Conservation (phyloP, 2,888 invertebrate species). For the Gastracanthus pulcherrimus region DNA sequence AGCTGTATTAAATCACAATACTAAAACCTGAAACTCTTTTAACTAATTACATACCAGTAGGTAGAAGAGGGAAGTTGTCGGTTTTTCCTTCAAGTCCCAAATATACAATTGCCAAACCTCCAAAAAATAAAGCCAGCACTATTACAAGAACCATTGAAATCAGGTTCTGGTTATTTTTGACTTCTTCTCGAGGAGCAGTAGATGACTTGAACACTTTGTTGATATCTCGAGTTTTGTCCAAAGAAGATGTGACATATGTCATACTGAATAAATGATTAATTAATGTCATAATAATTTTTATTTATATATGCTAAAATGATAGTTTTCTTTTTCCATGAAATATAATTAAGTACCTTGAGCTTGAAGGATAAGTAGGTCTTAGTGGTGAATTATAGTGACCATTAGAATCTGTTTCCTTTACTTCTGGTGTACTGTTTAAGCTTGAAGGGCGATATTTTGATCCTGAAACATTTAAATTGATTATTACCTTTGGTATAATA, state of each 20-base stretch:
- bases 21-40: conserved; percentile 21
- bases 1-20: conserved; percentile 16
- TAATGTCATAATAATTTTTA: conserved; percentile 27
- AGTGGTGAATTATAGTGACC: conserved; percentile 71
- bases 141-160: conserved; percentile 76
- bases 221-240: conserved; percentile 66
- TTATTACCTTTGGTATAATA: conserved; percentile 22
- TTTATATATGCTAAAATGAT: too few relatives aligned
- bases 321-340: too few relatives aligned
- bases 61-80: conserved; percentile 71
- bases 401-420: conserved; percentile 73
- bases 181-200: conserved; percentile 64
- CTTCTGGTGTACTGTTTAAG: conserved; percentile 63
- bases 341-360: too few relatives aligned
- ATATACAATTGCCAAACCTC: conserved; percentile 75
- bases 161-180: conserved; percentile 74
- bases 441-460: conserved; percentile 63
- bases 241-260: conserved; percentile 66
- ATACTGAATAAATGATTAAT: conserved; percentile 56
- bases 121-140: conserved; percentile 75
- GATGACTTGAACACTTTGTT: conserved; percentile 51
- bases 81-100: conserved; percentile 75
- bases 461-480: conserved; percentile 59
- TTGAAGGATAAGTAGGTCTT: conserved; percentile 69
- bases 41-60: conserved; percentile 72